Evolutionary conservation across 2,888 invertebrate species (phyloP).

Genomic region (Leucozona laternaria): DNA sequence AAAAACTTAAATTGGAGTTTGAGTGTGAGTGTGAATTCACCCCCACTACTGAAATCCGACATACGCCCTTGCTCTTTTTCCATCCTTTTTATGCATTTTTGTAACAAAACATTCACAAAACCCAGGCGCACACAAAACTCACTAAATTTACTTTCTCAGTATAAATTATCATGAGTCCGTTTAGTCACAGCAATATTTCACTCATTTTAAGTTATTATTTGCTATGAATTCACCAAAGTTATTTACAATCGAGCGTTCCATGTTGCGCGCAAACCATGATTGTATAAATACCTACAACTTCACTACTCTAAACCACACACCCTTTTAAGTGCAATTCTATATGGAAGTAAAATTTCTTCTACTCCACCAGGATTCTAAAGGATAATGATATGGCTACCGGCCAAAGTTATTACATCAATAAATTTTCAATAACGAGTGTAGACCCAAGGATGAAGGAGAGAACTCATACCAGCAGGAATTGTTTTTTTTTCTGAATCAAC

Average conservation of each 20-base stretch:
- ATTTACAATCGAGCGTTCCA: slow-evolving; percentile 50
- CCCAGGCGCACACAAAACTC: slow-evolving; percentile 11
- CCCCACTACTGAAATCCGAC: too few relatives aligned
- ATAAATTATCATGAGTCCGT: slow-evolving; percentile 48
- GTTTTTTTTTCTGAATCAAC: neutral
- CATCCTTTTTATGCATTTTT: slow-evolving; percentile 33
- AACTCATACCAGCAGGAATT: neutral
- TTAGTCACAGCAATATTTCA: slow-evolving; percentile 52
- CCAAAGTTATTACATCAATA: slow-evolving; percentile 69
- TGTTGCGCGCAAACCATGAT: slow-evolving; percentile 12
- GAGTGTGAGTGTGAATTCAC: too few relatives aligned
- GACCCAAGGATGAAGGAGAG: slow-evolving; percentile 14
- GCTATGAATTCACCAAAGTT: slow-evolving; percentile 62
- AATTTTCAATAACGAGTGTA: slow-evolving; percentile 72
- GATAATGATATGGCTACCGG: slow-evolving; percentile 51
- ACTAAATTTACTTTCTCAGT: neutral
- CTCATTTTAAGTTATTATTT: slow-evolving; percentile 66
- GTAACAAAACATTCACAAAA: slow-evolving; percentile 45
- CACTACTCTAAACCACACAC: slow-evolving; percentile 14
- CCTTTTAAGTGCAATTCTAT: neutral
- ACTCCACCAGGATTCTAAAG: neutral
- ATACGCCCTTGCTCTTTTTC: too few relatives aligned
- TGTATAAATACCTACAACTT: slow-evolving; percentile 13
- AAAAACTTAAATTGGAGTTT: too few relatives aligned
- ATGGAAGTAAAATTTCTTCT: neutral